Evolutionary conservation across 2,113 vertebrate species (phyloP), one percentile per base, ranked within the genome.

Genomic region (Gopherus evgoodei): DNA sequence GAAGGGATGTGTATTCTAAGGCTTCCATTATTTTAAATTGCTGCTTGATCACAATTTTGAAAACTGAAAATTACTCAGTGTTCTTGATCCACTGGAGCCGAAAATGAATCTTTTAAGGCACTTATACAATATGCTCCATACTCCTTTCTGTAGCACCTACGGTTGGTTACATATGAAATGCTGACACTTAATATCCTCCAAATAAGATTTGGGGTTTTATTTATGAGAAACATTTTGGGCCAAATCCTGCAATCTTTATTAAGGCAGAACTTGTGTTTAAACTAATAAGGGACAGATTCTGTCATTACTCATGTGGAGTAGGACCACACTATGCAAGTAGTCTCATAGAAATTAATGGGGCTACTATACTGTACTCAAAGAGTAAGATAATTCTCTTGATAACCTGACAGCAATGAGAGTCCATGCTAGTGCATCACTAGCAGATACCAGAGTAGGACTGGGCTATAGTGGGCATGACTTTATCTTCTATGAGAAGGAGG

Each of bases 11-110:
- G 25, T 94, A 13, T 84, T 59, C 79, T 90, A 76, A 88, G 75
- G 21, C 42, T 7, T 44, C 22, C 12, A 4, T 78, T 25, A 47
- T 47, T 47, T 78, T 78, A 44, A 75, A 78, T 47, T 78, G 86
- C 83, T 86, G 84, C 95, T 97, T 94, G 76, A 90, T 93, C 87
- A 89, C 12, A 27, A 17, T 82, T 95, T 35, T 59, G 88, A 78
- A 44, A 78, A 78, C 22, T 78, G 42, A 87, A 82, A 89, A 89
- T 90, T 59, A 88, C 88, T 90, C 80, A 84, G 83, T 88, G 88
- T 78, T 78, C 88, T 93, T 95, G 59, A 38, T 95, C 90, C 85
- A 84, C 69, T 93, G 81, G 52, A 7, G 24, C n/a, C 1, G 69
- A 86, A 52, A 91, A 89, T 85, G 1, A 57, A 49, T 2, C 42